Base-by-base conservation (phyloP, 92 coral and sea anemone species). In the Parazoanthus swiftii region DNA sequence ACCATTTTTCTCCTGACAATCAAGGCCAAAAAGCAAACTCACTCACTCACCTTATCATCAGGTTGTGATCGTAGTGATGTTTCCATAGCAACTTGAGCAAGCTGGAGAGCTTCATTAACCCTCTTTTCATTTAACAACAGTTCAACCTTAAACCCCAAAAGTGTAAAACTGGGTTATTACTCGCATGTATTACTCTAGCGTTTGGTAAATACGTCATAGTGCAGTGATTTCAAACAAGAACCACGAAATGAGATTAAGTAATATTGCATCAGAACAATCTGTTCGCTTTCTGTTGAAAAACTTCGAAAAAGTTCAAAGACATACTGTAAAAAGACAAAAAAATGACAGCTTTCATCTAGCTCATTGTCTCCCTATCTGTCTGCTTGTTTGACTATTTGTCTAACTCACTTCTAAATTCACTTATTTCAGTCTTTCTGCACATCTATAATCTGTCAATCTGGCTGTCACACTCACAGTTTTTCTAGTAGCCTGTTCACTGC, bases 81-180 rank as follows among this genome's bases (percentile, higher is more conserved):
- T 92, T 97, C 98, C 95, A 97, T 94, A 86, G 99, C 98, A 91
- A 97, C 95, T 51, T 95, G 98, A 29, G 99, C 99, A 33, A 97
- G 92, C 78, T 97, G 97, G 35, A 97, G 91, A 35, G 99, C 98
- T 88, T 97, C 99, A 46, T 90, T 88, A 54, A 97, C 96, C 78
- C 94, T 95, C 85, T 94, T 97, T 70, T 94, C 93, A 81, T 86
- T 91, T 54, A 97, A 83, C 91, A 97, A 89, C 95, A 90, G 91
- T 85, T 92, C 95, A 89, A 97, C 92, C 99, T 97, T 63, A 39
- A 46, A 6, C 21, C 37, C 80, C 65, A 90, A 89, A 38, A 46
- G 6, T 13, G 54, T 79, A 46, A 20, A n/a, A 36, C 23, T 51
- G n/a, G 6, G 6, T 50, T 7, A 63, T 63, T 18, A 63, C 59